Percentiles rank a stretch among this genome's conserved stretches.
Evolutionary conservation across 2,797 vertebrate genomes (phyloP).

Genomic region (Amphiprion clarkii): DNA sequence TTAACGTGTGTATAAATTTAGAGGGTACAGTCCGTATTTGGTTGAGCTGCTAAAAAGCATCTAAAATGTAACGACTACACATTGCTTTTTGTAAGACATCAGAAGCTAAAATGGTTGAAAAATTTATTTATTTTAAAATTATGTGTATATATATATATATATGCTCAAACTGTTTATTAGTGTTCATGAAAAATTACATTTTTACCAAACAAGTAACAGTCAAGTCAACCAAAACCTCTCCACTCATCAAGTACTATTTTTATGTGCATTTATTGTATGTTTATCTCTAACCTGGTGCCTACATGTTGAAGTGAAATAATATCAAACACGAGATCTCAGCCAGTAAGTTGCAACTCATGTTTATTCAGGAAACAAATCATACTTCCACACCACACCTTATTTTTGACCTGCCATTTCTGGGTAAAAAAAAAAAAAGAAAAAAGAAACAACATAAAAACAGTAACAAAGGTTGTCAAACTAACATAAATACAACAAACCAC

Average conservation of each 20-base stretch:
- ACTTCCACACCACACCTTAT: slow-evolving; percentile 80
- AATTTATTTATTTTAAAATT: too few species aligned
- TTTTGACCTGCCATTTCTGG: slow-evolving; percentile 82
- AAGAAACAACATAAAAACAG: slow-evolving; percentile 76
- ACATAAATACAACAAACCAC: slow-evolving; percentile 85
- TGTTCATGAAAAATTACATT: too few species aligned
- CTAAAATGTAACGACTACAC: too few species aligned
- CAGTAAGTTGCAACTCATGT: slow-evolving; percentile 81
- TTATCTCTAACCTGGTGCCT: background rate
- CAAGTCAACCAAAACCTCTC: too few species aligned
- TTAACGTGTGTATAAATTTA: too few species aligned
- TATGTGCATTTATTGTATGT: background rate
- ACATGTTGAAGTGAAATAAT: background rate
- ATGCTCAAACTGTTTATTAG: too few species aligned
- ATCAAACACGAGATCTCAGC: slow-evolving; percentile 25
- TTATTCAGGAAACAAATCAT: slow-evolving; percentile 87
- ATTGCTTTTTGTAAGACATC: too few species aligned
- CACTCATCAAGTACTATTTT: background rate
- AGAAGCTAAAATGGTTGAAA: too few species aligned
- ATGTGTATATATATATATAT: too few species aligned
- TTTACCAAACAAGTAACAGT: too few species aligned
- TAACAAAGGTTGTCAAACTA: slow-evolving; percentile 77
- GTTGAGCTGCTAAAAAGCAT: too few species aligned
- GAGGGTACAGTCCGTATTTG: too few species aligned
- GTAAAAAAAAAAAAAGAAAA: slow-evolving; percentile 81